Evolutionary conservation across 2,113 vertebrate genomes (phyloP).

Genomic region (Arvicanthis niloticus): DNA sequence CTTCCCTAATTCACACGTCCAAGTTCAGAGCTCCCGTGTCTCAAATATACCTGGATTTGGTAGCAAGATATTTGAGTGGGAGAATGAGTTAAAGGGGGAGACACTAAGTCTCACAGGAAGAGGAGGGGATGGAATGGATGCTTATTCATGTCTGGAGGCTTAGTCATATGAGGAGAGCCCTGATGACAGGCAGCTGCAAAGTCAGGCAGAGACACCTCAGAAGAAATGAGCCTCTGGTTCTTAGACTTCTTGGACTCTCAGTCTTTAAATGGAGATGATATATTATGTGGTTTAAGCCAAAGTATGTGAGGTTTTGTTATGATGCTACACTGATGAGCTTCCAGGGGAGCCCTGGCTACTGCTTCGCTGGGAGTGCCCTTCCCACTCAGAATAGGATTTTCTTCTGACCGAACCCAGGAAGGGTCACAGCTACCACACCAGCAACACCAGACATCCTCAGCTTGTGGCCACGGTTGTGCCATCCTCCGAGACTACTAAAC

Average conservation of each 20-base stretch:
- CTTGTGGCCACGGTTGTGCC: background rate
- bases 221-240: background rate
- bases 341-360: background rate
- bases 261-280: background rate
- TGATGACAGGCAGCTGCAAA: background rate
- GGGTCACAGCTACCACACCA: background rate
- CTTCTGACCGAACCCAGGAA: background rate
- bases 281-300: background rate
- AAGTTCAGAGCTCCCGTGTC: background rate
- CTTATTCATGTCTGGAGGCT: background rate
- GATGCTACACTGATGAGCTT: background rate
- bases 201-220: background rate
- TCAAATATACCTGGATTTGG: background rate
- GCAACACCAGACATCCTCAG: background rate
- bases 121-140: background rate
- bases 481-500: background rate
- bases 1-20: background rate
- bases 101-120: background rate
- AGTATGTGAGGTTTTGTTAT: background rate
- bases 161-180: background rate
- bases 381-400: background rate
- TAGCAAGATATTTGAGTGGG: constrained; percentile 2
- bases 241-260: background rate
- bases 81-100: background rate
- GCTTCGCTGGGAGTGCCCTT: background rate